Evolutionary conservation across 2,888 invertebrate genomes (phyloP), one percentile per base, ranked within the genome.

Genomic region (Archips xylosteana): DNA sequence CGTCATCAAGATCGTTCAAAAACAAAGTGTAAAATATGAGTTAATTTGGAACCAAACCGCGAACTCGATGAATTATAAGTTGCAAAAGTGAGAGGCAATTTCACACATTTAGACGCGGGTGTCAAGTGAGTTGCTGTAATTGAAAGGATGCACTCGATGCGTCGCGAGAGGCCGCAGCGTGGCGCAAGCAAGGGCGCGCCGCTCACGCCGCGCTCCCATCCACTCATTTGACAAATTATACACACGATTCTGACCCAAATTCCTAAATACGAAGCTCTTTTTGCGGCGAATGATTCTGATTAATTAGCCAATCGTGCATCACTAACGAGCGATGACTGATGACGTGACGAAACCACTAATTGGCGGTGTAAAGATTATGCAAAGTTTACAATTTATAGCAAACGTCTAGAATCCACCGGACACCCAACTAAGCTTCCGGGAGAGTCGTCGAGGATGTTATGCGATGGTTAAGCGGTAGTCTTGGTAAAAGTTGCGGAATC

Each of bases 141-240:
- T 51, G 74, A 74, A 70, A 74, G 74, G 74, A 72, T 72, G 66
- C 75, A 68, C 75, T 64, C 9, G 71, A 59, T 59, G 36, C 36
- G 71, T 60, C 59, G 49, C 45, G 32, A 51, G 23, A 39, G 39
- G 39, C 39, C 64, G 59, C 4, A 51, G 54, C n/a, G 13, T 47
- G 61, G 60, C 74, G 65, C 63, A 64, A 65, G 47, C 45, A 54
- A 71, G 69, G 70, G 70, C 61, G 63, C 64, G 49, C 34, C 47
- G 68, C 34, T 64, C 74, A 60, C 80, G 75, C 80, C 74, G 54
- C 80, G 75, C 80, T 74, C 63, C 51, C 68, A 45, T 42, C 59
- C 57, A 57, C 62, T 15, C 62, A 47, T 49, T 64, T 49, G 34
- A 64, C 49, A 59, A 69, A 51, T 64, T 15, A 47, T 51, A 61